Evolutionary conservation across 2,888 invertebrate genomes (phyloP), one percentile per base, ranked within the genome.

Genomic region (Eristalis tenax): DNA sequence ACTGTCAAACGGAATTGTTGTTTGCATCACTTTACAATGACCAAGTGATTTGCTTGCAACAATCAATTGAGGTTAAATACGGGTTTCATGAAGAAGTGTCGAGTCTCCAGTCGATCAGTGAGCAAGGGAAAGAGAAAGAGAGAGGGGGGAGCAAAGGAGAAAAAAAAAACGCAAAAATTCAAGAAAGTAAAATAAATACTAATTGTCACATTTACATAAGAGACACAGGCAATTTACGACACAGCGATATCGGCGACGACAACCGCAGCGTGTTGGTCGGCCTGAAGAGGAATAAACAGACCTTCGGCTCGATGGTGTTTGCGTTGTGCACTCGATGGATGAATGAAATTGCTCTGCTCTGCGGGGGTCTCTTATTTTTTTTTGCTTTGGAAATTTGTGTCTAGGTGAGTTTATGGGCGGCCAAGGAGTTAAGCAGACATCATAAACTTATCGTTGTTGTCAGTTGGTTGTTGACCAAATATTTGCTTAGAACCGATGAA

Each of bases 41-140:
- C 66, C 71, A 78, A 86, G 71, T 86, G 83, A 82, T 86, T 86
- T 86, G 74, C 70, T 75, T 78, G 77, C 63, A 73, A 75, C 69
- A 75, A 79, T 83, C 86, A 86, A 86, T 86, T 86, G 78, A 83
- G 83, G 78, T 86, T 82, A 86, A 86, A 79, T 85, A 76, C 18
- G n/a, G 50, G 18, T 18, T 50, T 8, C 50, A 50, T 57, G 73
- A 73, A 83, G 56, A 76, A 73, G 73, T 73, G 64, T 73, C 77
- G 73, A 22, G 5, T 5, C 40, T 57, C 57, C 23, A 32, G 13
- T 43, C 43, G 43, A 43, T 26, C 15, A 43, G 43, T 0, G 43
- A 43, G 43, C 2, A 15, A 15, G 4, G 4, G n/a, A 4, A n/a
- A 43, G 15, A 43, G n/a, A 15, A 3, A 4, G n/a, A 4, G 43